A percentile compares a stretch with the other conserved stretches of the same genome.
phyloP scores from a whole-genome alignment of 1,140 invertebrate species.

The Heliothis subflexa region DNA sequence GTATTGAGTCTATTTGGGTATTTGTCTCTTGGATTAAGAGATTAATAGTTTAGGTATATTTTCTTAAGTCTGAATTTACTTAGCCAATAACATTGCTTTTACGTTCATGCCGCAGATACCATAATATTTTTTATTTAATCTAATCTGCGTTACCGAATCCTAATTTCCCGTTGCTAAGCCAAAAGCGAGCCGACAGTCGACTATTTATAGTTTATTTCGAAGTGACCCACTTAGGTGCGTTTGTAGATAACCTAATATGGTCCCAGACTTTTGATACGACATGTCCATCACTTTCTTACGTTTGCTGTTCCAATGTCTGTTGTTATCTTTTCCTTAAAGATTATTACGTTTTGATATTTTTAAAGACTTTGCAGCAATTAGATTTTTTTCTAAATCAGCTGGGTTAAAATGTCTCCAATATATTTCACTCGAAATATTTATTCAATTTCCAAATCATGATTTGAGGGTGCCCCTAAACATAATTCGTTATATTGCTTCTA shows the following conservation, averaged over 20 bases:
- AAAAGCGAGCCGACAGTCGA: constrained; percentile 10
- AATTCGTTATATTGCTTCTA: no score
- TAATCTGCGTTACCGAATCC: constrained; percentile 26
- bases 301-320: constrained; percentile 26
- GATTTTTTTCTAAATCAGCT: not conserved
- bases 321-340: constrained; percentile 15
- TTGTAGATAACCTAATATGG: constrained; percentile 59
- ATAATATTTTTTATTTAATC: constrained; percentile 12
- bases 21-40: no score
- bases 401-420: no score
- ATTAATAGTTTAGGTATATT: no score
- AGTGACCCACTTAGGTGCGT: constrained; percentile 27
- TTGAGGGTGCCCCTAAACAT: no score
- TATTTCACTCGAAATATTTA: no score
- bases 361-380: not conserved
- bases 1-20: no score
- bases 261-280: constrained; percentile 55
- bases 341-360: not conserved
- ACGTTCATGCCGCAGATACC: not conserved
- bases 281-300: constrained; percentile 60
- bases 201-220: constrained; percentile 37
- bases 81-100: not conserved
- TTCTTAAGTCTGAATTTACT: not conserved
- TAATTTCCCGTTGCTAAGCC: constrained; percentile 33
- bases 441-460: no score